phyloP scores from a whole-genome alignment of 2,113 vertebrate species.

The Boulengeromyrus knoepffleri region DNA sequence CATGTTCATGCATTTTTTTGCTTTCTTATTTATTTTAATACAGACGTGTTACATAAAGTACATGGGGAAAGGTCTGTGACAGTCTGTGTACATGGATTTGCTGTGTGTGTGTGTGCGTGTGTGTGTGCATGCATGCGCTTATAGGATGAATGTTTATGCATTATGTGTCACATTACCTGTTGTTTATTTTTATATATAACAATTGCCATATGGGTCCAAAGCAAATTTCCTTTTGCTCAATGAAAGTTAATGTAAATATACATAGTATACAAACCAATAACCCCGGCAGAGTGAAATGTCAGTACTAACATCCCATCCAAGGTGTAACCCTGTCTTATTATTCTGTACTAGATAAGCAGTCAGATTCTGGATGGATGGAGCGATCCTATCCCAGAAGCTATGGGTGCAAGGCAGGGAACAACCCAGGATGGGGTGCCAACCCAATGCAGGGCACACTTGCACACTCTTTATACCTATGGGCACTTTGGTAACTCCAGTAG shows the following conservation, averaged over 20 bases:
- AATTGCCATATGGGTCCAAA: not conserved
- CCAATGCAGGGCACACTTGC: too few relatives aligned
- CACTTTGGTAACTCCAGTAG: not conserved
- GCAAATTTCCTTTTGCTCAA: not conserved
- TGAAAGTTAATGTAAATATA: not conserved
- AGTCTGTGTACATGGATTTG: not conserved
- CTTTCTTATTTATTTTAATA: not conserved
- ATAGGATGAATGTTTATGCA: not conserved
- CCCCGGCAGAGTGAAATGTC: not conserved
- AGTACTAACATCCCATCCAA: too few relatives aligned
- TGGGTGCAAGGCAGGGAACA: too few relatives aligned
- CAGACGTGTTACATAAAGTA: not conserved
- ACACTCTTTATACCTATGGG: not conserved
- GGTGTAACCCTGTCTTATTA: too few relatives aligned
- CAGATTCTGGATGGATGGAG: too few relatives aligned
- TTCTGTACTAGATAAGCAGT: too few relatives aligned
- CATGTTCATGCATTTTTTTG: not conserved
- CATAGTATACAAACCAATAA: not conserved
- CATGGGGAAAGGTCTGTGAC: not conserved
- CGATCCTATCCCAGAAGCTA: too few relatives aligned
- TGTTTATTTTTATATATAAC: not conserved
- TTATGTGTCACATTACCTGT: not conserved
- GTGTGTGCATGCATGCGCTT: not conserved
- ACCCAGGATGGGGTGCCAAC: too few relatives aligned
- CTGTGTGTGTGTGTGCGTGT: not conserved